Evolutionary conservation across 2,797 vertebrate genomes (phyloP), one percentile per base, ranked within the genome.

Genomic region (Schizopygopsis pylzovi): DNA sequence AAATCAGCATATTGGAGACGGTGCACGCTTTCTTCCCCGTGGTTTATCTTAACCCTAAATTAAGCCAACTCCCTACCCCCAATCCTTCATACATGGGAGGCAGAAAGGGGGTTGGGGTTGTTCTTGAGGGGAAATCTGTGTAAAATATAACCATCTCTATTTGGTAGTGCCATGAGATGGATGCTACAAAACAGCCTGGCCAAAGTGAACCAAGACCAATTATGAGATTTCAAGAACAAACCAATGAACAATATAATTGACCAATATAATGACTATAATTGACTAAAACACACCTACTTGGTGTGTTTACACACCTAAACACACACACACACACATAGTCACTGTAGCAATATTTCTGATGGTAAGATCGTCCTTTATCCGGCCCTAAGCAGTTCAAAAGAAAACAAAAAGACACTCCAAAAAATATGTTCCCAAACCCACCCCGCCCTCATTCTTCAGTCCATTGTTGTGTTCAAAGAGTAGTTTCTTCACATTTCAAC

Each of bases 21-120:
- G 52, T 11, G 61, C 63, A 47, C 1, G 41, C 41, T 79, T 45
- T 68, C 83, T 28, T 79, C 67, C 76, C 76, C 28, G 4, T 79
- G 76, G 83, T 79, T 79, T 72, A 79, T 85, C 67, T 72, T 79
- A 79, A 85, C 83, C 83, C 76, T 79, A 85, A 85, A 85, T 79
- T 85, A 85, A 79, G 78, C 83, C 65, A 41, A 20, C 39, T 61
- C 83, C 83, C 76, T 79, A 28, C 83, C 83, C 83, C 83, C 83
- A 72, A 79, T 71, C 76, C 41, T 59, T 71, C 41, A 59, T 79
- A 56, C 25, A 71, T 1, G 52, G 37, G 28, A 45, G 76, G 67
- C 47, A 39, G 52, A 79, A 79, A 71, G 65, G 73, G 83, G 83
- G 67, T 85, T 71, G 83, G 82, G 76, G 67, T 61, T 85, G 83